phyloP scores from a whole-genome alignment of 2,888 invertebrate genomes.

The Xestia ashworthii region DNA sequence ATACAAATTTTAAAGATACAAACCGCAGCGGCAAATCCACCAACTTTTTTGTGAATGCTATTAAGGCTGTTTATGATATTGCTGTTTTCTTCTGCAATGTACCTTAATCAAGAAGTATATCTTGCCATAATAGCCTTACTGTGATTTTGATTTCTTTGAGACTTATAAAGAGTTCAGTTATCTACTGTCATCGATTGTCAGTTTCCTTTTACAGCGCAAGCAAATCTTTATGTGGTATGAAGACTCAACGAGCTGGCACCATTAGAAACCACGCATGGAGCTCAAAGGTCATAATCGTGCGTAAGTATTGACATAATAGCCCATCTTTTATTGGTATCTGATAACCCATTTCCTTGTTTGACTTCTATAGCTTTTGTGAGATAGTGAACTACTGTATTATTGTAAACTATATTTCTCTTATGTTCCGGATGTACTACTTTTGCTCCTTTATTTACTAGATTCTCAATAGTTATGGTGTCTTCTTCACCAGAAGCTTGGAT shows the following conservation, averaged over 20 bases:
- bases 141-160: conserved; percentile 1
- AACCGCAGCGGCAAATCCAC: neutral
- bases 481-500: neutral
- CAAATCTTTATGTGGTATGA: conserved; percentile 24
- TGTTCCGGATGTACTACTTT: conserved; percentile 6
- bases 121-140: neutral
- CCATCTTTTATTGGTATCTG: conserved; percentile 64
- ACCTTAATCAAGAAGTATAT: neutral
- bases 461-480: neutral
- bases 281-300: conserved; percentile 56
- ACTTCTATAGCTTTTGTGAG: conserved; percentile 45
- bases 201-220: conserved; percentile 19
- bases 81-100: neutral
- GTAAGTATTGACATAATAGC: conserved; percentile 61
- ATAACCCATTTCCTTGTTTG: conserved; percentile 59
- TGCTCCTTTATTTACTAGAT: neutral
- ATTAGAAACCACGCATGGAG: conserved; percentile 54
- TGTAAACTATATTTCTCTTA: neutral
- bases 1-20: neutral
- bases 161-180: neutral
- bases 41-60: neutral
- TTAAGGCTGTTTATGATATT: neutral
- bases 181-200: neutral
- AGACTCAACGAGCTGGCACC: conserved; percentile 40
- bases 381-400: conserved; percentile 22